phyloP scores from a whole-genome alignment of 2,888 invertebrate genomes.

The Hirtodrosophila alboralis region DNA sequence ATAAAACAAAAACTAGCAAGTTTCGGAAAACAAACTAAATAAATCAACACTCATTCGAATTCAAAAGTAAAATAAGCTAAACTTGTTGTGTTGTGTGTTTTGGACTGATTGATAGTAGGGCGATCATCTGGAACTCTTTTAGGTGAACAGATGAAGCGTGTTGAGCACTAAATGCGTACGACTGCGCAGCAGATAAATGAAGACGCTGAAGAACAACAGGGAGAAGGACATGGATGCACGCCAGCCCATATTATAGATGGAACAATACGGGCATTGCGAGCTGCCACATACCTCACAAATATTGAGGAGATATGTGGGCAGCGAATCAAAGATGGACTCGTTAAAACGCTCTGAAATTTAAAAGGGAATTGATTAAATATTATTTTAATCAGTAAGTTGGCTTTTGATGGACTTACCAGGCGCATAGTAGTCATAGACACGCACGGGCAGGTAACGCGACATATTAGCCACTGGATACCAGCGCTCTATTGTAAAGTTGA shows the following conservation, averaged over 20 bases:
- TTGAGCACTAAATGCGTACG: constrained; percentile 77
- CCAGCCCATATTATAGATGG: constrained; percentile 89
- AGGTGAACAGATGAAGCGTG: constrained; percentile 69
- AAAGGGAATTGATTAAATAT: background rate
- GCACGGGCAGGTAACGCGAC: constrained; percentile 94
- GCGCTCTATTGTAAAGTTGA: constrained; percentile 95
- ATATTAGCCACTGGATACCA: constrained; percentile 99
- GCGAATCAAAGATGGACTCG: constrained; percentile 94
- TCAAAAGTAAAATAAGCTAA: constrained; percentile 40
- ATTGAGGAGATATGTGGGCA: constrained; percentile 93
- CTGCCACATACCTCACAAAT: constrained; percentile 98
- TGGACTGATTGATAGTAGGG: constrained; percentile 51
- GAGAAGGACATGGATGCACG: constrained; percentile 79
- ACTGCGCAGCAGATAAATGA: constrained; percentile 80
- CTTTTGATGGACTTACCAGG: constrained; percentile 90
- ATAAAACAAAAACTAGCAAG: constrained; percentile 32
- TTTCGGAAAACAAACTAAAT: constrained; percentile 34
- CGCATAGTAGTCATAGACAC: constrained; percentile 97
- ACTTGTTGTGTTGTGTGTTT: constrained; percentile 29
- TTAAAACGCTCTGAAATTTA: constrained; percentile 91
- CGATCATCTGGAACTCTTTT: constrained; percentile 25
- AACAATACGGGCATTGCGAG: constrained; percentile 96
- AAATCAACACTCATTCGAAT: constrained; percentile 50
- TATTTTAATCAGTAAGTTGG: background rate
- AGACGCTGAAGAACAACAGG: constrained; percentile 79